phyloP scores from a whole-genome alignment of 2,797 vertebrate species.

The Myoxocephalus aenaeus region DNA sequence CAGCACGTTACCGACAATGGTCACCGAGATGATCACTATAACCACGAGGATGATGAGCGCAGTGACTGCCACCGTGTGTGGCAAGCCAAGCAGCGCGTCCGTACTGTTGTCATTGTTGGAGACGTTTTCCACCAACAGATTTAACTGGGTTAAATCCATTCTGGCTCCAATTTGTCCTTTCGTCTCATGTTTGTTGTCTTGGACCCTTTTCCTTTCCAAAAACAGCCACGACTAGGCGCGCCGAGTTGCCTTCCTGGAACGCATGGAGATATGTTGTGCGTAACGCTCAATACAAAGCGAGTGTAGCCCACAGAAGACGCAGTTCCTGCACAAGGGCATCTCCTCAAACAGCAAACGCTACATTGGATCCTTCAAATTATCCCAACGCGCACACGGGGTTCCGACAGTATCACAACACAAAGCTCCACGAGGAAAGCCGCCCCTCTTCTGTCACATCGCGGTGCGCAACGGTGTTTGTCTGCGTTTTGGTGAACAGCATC shows the following conservation, averaged over 20 bases:
- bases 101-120: constrained; percentile 77
- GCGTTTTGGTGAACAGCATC: constrained; percentile 41
- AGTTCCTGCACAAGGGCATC: constrained; percentile 7
- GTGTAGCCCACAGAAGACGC: constrained; percentile 3
- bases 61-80: constrained; percentile 75
- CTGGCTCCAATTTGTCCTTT: constrained; percentile 51
- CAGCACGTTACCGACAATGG: constrained; percentile 88
- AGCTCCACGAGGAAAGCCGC: neutral
- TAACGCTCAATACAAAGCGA: constrained; percentile 36
- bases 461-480: constrained; percentile 62
- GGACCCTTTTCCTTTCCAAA: neutral
- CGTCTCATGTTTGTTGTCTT: constrained; percentile 69
- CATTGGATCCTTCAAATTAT: constrained; percentile 24
- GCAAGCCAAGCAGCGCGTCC: constrained; percentile 55
- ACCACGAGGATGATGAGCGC: constrained; percentile 89
- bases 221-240: constrained; percentile 18
- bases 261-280: constrained; percentile 47
- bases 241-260: constrained; percentile 16
- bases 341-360: constrained; percentile 9
- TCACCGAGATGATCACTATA: constrained; percentile 84
- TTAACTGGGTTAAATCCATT: constrained; percentile 80
- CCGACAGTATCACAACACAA: constrained; percentile 19
- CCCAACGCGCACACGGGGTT: constrained; percentile 4
- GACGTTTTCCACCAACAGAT: constrained; percentile 67
- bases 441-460: constrained; percentile 24